Conservation (phyloP, 2,797 vertebrate species). For the Aulostomus chinensis region DNA sequence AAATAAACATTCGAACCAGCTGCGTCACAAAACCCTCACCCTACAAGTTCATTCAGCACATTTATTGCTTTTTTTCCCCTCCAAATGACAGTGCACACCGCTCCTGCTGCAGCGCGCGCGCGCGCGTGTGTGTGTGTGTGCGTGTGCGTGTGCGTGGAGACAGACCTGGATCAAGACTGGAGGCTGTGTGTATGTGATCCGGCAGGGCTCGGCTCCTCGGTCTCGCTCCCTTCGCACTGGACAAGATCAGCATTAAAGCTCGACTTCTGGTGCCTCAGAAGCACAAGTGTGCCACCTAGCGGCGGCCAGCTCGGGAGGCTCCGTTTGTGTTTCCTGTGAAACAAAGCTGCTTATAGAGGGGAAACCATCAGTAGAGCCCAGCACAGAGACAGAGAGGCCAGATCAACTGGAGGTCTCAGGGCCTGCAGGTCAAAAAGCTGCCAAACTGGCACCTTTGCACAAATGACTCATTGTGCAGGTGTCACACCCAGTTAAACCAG, state of each 20-base stretch:
- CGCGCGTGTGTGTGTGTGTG: no score
- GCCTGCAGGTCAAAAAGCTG: background rate
- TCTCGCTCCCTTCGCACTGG: conserved; percentile 34
- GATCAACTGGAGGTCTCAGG: no score
- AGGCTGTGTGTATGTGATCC: conserved; percentile 25
- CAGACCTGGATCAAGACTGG: conserved; percentile 6
- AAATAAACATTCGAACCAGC: background rate
- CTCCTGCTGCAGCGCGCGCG: no score
- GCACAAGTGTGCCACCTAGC: conserved; percentile 57
- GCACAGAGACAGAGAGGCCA: no score
- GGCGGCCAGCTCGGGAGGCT: background rate
- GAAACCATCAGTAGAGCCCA: no score
- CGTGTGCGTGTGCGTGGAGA: conserved; percentile 8
- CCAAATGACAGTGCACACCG: no score
- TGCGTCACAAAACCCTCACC: no score
- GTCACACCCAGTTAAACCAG: no score
- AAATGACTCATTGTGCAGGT: no score
- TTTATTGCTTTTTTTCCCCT: no score
- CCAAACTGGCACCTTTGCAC: no score
- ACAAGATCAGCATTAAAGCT: conserved; percentile 36
- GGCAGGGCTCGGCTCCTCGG: conserved; percentile 43
- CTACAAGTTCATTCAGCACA: no score
- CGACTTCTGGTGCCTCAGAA: conserved; percentile 9
- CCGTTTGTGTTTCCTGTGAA: background rate
- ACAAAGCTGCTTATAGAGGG: background rate